phyloP scores from a whole-genome alignment of 2,888 invertebrate genomes.

The Arge pagana region DNA sequence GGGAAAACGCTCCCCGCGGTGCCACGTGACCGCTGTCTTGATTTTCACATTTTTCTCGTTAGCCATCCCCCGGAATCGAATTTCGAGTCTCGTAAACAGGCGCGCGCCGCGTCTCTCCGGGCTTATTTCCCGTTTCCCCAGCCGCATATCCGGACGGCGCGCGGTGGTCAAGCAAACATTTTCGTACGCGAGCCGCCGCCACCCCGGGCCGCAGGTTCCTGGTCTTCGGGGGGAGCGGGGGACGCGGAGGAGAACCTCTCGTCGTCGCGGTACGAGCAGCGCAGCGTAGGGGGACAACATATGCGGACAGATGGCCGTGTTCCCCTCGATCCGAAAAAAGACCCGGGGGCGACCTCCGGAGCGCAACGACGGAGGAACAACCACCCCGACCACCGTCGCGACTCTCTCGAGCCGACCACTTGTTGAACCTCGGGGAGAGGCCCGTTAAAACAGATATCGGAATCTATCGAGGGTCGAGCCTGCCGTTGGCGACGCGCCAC shows the following conservation, averaged over 20 bases:
- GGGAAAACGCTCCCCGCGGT: no score
- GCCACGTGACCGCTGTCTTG: conserved; percentile 8
- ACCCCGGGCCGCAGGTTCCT: no score
- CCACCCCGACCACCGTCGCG: conserved; percentile 20
- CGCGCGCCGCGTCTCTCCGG: conserved; percentile 2
- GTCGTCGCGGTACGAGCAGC: not conserved
- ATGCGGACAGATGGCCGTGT: conserved; percentile 53
- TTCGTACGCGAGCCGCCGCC: no score
- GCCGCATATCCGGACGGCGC: no score
- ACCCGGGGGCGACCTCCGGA: conserved; percentile 12
- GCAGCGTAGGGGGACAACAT: conserved; percentile 42
- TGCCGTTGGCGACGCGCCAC: no score
- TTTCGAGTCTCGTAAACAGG: not conserved
- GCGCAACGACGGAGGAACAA: conserved; percentile 2
- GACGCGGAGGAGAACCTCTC: not conserved
- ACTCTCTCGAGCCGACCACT: conserved; percentile 18
- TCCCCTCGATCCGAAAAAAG: conserved; percentile 30
- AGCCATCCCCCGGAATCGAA: not conserved
- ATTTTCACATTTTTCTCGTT: conserved; percentile 17
- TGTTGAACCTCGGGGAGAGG: conserved; percentile 8
- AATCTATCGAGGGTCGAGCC: no score
- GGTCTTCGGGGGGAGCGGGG: conserved; percentile 4
- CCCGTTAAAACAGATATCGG: no score
- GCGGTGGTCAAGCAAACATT: no score
- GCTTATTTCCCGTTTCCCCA: conserved; percentile 17